A percentile compares a stretch with the other conserved stretches of the same genome.
phyloP scores from a whole-genome alignment of 2,797 vertebrate genomes.

The Calcarius lapponicus region DNA sequence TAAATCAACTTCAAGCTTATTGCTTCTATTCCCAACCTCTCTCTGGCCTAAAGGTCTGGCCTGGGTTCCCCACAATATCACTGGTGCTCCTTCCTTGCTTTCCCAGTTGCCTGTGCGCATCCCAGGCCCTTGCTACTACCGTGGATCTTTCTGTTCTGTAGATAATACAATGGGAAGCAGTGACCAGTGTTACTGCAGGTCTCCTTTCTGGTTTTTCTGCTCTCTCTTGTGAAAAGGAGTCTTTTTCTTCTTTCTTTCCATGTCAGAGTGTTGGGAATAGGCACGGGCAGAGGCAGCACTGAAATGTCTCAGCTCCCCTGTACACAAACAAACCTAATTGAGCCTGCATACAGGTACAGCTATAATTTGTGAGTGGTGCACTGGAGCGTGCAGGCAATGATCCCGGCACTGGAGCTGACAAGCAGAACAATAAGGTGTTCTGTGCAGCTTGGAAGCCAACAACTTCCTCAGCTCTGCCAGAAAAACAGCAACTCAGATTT shows the following conservation, averaged over 20 bases:
- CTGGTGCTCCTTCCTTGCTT: not conserved
- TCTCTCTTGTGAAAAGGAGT: not conserved
- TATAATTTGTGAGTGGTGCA: slow-evolving; percentile 42
- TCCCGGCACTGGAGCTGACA: not conserved
- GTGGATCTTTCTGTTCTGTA: not conserved
- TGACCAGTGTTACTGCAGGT: not conserved
- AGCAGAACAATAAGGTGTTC: slow-evolving; percentile 25
- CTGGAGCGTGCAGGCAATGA: not conserved
- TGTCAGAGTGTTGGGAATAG: not conserved
- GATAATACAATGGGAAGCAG: not conserved
- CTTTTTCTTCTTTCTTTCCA: not conserved
- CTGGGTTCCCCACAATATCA: fast-evolving
- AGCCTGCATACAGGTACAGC: not conserved
- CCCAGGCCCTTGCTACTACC: not conserved
- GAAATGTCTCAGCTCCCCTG: not conserved
- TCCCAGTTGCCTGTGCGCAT: not conserved
- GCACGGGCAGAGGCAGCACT: not conserved
- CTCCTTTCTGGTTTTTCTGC: not conserved
- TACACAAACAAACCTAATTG: not conserved
- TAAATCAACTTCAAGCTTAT: not conserved
- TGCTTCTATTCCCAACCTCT: not conserved
- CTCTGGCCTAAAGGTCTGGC: not conserved
- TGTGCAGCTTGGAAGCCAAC: not conserved
- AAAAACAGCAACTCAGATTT: not conserved
- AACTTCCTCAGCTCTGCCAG: not conserved